phyloP scores from a whole-genome alignment of 2,113 vertebrate species.

The Rutilus rutilus region DNA sequence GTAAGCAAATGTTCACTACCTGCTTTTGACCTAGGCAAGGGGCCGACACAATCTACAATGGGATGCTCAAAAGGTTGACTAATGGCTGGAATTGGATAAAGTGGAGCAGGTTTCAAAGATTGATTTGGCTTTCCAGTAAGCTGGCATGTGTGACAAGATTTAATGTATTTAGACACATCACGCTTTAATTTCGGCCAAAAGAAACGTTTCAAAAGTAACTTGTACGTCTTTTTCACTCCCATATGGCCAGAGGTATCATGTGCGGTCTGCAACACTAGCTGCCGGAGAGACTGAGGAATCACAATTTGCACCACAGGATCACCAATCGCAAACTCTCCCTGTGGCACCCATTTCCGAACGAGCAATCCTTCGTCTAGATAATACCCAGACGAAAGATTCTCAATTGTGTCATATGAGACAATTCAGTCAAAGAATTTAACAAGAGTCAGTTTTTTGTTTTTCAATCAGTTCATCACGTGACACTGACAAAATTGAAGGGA shows the following conservation, averaged over 20 bases:
- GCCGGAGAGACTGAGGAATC: neutral
- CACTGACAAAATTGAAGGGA: too few relatives aligned
- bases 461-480: neutral
- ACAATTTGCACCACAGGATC: neutral
- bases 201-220: neutral
- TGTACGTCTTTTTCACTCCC: neutral
- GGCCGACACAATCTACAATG: neutral
- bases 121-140: neutral
- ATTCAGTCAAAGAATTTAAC: neutral
- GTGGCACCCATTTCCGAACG: neutral
- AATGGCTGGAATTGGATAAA: neutral
- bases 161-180: neutral
- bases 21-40: neutral
- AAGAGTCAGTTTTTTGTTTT: neutral
- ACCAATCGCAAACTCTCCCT: neutral
- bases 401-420: too few relatives aligned
- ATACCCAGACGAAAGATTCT: too few relatives aligned
- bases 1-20: constrained; percentile 9
- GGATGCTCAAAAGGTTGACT: neutral
- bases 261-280: too few relatives aligned
- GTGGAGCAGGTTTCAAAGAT: neutral
- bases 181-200: neutral
- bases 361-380: neutral
- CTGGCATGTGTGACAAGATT: too few relatives aligned
- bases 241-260: neutral